Conservation (phyloP, 2,113 vertebrate species). For the Coptodon rendalli region DNA sequence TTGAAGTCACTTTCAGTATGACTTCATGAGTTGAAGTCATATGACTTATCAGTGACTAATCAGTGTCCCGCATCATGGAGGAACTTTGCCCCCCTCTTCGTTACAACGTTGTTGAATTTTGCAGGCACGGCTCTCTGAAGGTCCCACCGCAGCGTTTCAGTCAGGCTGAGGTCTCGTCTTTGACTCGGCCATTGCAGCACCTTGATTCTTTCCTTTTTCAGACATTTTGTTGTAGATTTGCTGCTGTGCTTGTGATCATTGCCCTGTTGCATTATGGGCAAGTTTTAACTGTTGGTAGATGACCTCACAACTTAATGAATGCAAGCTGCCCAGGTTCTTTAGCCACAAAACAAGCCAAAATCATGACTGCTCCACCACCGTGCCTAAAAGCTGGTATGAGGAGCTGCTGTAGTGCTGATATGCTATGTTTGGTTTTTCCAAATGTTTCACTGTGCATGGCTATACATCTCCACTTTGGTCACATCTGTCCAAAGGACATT, state of each 20-base stretch:
- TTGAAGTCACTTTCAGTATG: not conserved
- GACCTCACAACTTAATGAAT: not conserved
- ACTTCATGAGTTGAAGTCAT: not conserved
- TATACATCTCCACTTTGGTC: not conserved
- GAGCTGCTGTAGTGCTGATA: not conserved
- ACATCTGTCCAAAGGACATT: not conserved
- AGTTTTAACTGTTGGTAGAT: not conserved
- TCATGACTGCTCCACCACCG: fast-evolving
- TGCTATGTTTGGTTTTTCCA: not conserved
- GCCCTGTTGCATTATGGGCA: not conserved
- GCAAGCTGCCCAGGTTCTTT: not conserved
- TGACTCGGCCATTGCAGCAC: not conserved
- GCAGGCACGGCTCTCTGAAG: not conserved
- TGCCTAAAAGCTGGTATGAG: not conserved
- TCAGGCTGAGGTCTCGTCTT: not conserved
- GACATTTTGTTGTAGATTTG: not conserved
- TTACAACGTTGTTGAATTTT: not conserved
- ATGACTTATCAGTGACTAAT: not conserved
- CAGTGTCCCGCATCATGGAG: not conserved
- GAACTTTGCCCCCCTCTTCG: not conserved
- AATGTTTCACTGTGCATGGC: not conserved
- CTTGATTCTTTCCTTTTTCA: not conserved
- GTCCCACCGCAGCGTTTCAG: not conserved
- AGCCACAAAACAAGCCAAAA: not conserved
- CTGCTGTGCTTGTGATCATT: not conserved